A percentile compares a stretch with the other conserved stretches of the same genome.
phyloP scores from a whole-genome alignment of 2,888 invertebrate species.

The Diaphora mendica region DNA sequence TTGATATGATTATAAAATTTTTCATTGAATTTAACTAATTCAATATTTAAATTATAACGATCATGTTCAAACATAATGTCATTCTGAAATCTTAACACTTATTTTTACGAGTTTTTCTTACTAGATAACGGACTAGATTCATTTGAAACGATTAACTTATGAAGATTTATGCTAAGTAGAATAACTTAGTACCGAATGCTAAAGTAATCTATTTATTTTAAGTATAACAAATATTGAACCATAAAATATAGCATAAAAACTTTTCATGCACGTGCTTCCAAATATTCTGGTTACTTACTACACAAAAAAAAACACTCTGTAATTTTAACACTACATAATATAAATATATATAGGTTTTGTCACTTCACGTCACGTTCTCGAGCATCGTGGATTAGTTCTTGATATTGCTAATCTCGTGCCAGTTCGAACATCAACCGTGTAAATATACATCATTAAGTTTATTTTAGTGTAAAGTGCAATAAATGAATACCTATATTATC shows the following conservation, averaged over 20 bases:
- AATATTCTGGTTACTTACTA: background rate
- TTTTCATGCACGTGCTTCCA: background rate
- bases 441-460: constrained; percentile 30
- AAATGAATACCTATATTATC: constrained; percentile 30
- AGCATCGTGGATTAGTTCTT: constrained; percentile 46
- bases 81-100: background rate
- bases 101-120: background rate
- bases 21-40: no score
- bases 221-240: background rate
- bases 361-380: constrained; percentile 47
- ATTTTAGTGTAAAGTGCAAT: constrained; percentile 21
- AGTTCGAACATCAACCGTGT: constrained; percentile 30
- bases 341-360: constrained; percentile 41
- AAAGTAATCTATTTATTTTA: background rate
- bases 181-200: background rate
- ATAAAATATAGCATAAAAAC: background rate
- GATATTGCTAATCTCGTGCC: constrained; percentile 33
- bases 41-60: background rate
- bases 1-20: no score
- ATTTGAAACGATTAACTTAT: background rate
- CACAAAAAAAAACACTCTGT: background rate
- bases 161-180: background rate
- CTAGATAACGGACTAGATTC: background rate
- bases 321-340: constrained; percentile 6
- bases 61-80: background rate